Percentiles rank a stretch among this genome's conserved stretches.
These are phyloP conservation scores for Passerina amoena DNA, from an alignment of 2,113 vertebrate genomes.

Conservation along the genomic window DNA sequence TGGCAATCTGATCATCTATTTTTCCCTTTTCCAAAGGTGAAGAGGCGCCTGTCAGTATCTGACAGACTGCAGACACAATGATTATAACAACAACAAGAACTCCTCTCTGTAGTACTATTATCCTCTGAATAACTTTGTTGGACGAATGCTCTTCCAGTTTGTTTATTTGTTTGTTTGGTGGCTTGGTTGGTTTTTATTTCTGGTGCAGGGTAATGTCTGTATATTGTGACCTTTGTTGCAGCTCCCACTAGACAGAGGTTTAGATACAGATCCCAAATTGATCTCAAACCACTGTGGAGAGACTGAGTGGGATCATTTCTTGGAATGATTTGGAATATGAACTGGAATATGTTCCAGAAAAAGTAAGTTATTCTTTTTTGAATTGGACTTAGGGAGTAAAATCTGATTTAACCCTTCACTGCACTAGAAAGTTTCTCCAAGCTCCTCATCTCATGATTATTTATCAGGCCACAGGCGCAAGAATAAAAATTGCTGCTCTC, in stretches of 20 bases:
- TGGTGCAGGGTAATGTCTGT: background rate
- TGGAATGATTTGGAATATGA: background rate
- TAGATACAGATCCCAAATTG: background rate
- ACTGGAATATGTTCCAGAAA: background rate
- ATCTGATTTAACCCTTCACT: conserved; percentile 1
- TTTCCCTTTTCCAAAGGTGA: conserved; percentile 59
- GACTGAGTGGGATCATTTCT: background rate
- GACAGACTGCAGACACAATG: conserved; percentile 60
- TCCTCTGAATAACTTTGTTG: conserved; percentile 26
- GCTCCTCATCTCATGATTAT: background rate
- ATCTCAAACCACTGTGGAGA: background rate
- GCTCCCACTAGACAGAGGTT: background rate
- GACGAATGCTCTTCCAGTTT: background rate
- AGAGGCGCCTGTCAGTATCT: conserved; percentile 59
- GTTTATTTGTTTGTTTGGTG: background rate
- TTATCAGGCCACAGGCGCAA: conserved; percentile 44
- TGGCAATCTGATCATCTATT: conserved; percentile 76
- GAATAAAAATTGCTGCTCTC: background rate
- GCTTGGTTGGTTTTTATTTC: background rate
- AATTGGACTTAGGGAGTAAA: background rate
- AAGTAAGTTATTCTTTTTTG: background rate
- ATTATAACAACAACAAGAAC: conserved; percentile 30
- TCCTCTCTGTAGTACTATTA: conserved; percentile 9
- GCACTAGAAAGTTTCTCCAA: background rate
- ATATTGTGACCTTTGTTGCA: background rate